Evolutionary conservation across 2,113 vertebrate genomes (phyloP), one percentile per base, ranked within the genome.

Genomic region (Andinoacara biseriatus): DNA sequence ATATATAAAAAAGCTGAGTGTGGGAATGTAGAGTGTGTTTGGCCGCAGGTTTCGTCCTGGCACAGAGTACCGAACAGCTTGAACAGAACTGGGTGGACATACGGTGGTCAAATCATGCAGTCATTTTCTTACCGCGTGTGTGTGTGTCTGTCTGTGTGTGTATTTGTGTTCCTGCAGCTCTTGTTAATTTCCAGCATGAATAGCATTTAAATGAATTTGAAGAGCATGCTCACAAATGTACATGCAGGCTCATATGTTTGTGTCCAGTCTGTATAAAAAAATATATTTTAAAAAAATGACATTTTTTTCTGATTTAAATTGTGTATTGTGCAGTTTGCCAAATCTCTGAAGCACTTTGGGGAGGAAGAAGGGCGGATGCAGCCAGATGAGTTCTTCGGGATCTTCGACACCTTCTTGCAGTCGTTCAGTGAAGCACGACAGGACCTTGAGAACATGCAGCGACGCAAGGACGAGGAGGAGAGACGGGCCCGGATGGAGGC

Each of bases 311-410:
- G 43, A 46, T 46, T 46, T 17, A 49, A 15, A 46, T 17, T 72
- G 65, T 52, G 26, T 4, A n/a, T 72, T 72, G 13, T 74, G 88
- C 93, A 99, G 98, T 99, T 97, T 54, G 58, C 95, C 94, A 98
- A 97, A 92, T 96, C 97, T 62, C 93, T 99, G 92, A 96, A 94
- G 93, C 97, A 99, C 95, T 99, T 99, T 84, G 98, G 98, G 87
- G 98, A 99, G 67, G 95, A 94, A 0, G 96, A 97, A 65, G 96
- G 96, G 57, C 94, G 96, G 92, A 97, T 98, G 97, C 98, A 99
- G 94, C 98, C 98, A 0, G 98, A 99, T 33, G 97, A 99, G 86
- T 99, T 99, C 96, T 99, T 99, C 31, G 98, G 98, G 79, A 99
- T 98, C 90, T 99, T 99, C 0, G 97, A 99, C 93, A 96, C 96